Percentiles rank a stretch among this genome's conserved stretches.
Evolutionary conservation across 37 sponge, comb jelly and placozoan species (phyloP).

Genomic region (Petrosia ficiformis): DNA sequence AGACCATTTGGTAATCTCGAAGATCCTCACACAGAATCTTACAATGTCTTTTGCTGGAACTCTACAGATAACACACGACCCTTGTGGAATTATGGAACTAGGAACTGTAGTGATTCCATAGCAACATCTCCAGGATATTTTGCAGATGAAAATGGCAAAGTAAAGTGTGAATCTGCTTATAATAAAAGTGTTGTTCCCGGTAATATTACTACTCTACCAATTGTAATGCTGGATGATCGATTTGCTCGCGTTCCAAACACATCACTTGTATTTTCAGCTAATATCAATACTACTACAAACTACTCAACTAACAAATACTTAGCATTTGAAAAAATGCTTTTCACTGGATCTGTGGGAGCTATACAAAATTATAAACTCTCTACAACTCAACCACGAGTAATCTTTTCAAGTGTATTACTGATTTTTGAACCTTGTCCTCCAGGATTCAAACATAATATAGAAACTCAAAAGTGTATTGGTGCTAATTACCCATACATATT

Average conservation of each 20-base stretch:
- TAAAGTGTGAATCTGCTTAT: background rate
- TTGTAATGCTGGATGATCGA: background rate
- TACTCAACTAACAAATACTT: background rate
- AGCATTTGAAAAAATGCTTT: background rate
- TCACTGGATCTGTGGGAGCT: no score
- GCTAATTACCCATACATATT: background rate
- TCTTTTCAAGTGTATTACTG: background rate
- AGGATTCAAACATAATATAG: background rate
- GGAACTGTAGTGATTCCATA: background rate
- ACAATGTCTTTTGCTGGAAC: background rate
- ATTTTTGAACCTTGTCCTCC: background rate
- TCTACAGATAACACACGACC: background rate
- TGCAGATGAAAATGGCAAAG: background rate
- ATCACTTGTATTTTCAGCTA: background rate
- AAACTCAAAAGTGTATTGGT: background rate
- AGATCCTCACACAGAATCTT: background rate
- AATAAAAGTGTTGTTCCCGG: background rate
- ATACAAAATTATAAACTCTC: no score
- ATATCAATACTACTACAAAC: background rate
- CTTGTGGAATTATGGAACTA: background rate
- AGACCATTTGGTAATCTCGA: background rate
- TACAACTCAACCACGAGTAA: constrained; percentile 3
- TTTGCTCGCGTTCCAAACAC: background rate
- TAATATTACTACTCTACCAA: background rate
- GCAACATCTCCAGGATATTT: constrained; percentile 14